Evolutionary conservation across 2,888 invertebrate genomes (phyloP).

Genomic region (Mantis religiosa): DNA sequence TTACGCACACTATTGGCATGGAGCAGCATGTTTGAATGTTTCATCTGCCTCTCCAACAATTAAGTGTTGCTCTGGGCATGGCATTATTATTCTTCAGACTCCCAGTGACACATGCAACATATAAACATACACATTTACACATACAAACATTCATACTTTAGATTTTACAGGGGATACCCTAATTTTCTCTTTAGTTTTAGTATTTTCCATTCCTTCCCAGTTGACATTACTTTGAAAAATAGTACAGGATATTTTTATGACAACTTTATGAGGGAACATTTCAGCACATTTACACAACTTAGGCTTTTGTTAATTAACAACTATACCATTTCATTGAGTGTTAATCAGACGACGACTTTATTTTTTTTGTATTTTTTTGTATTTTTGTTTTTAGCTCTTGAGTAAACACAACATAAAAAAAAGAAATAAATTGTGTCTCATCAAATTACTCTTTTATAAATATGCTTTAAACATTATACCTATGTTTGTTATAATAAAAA

Average conservation of each 20-base stretch:
- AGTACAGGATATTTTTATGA: background rate
- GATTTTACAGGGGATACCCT: background rate
- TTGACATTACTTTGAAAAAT: constrained; percentile 5
- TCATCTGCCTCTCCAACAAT: background rate
- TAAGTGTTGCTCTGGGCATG: background rate
- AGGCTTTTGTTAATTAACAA: constrained; percentile 20
- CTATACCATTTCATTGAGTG: constrained; percentile 12
- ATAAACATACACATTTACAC: background rate
- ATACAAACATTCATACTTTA: background rate
- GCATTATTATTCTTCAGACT: background rate
- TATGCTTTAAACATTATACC: constrained; percentile 1
- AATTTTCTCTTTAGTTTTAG: background rate
- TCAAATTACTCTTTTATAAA: constrained; percentile 1
- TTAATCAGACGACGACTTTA: constrained; percentile 20
- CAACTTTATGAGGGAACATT: constrained; percentile 11
- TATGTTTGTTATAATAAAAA: constrained; percentile 23
- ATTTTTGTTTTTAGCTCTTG: background rate
- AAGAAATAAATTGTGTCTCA: constrained; percentile 16
- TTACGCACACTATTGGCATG: background rate
- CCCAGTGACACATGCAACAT: background rate
- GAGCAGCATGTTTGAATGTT: background rate
- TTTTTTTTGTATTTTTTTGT: background rate
- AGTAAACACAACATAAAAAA: constrained; percentile 25
- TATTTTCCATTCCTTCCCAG: background rate
- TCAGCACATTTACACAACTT: constrained; percentile 25